Percentiles rank a stretch among this genome's conserved stretches.
These are phyloP conservation scores for Streptopelia turtur DNA, from an alignment of 2,797 vertebrate genomes.

Conservation along the genomic window DNA sequence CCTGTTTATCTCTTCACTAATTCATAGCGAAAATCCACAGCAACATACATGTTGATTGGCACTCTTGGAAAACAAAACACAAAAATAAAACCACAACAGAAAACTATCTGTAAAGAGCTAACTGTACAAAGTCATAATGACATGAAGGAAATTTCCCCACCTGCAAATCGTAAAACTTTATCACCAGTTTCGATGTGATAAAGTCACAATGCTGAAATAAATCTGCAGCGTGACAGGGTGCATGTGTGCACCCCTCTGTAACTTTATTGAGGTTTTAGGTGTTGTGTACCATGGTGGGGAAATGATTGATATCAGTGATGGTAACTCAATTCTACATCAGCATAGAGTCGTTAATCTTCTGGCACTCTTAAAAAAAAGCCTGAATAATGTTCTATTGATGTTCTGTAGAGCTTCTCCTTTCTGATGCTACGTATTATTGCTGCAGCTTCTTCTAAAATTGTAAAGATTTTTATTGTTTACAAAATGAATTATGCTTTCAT, in stretches of 20 bases:
- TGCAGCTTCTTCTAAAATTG: constrained; percentile 60
- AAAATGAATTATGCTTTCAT: constrained; percentile 77
- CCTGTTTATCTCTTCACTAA: neutral
- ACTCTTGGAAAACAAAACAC: neutral
- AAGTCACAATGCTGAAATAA: constrained; percentile 39
- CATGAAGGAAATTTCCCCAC: constrained; percentile 30
- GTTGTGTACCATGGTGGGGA: neutral
- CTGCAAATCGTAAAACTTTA: constrained; percentile 32
- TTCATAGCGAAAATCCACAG: neutral
- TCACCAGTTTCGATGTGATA: constrained; percentile 44
- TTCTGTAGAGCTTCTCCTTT: constrained; percentile 41
- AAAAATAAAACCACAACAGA: no score
- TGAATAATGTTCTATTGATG: constrained; percentile 65
- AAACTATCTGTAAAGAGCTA: neutral
- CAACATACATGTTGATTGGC: neutral
- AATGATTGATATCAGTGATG: constrained; percentile 68
- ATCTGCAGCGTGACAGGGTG: neutral
- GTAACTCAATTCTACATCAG: constrained; percentile 71
- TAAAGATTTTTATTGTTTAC: constrained; percentile 74
- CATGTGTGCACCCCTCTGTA: neutral
- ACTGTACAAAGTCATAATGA: neutral
- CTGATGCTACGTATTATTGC: constrained; percentile 73
- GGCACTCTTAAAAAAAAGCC: constrained; percentile 26
- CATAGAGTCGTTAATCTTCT: constrained; percentile 51
- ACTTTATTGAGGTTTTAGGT: constrained; percentile 49